Percentiles rank a stretch among this genome's conserved stretches.
Conservation (phyloP, 1,140 invertebrate genomes). For the Camponotus floridanus region DNA sequence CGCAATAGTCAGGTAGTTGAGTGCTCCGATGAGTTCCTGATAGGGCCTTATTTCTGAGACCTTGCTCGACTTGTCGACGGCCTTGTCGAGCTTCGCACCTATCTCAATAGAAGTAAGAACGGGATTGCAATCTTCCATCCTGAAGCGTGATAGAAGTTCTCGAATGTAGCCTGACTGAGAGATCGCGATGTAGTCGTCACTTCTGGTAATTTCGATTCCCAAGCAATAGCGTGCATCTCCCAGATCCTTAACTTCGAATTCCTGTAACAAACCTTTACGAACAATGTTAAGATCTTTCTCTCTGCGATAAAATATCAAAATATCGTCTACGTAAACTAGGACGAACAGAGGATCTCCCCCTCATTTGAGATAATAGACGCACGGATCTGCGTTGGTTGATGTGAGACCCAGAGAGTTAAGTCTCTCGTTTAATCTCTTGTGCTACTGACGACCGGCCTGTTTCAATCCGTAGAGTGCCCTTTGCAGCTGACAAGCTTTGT, state of each 20-base stretch:
- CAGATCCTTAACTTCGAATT: conserved; percentile 25
- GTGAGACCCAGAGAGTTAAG: neutral
- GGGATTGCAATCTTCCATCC: conserved; percentile 24
- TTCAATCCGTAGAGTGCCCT: neutral
- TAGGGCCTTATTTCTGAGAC: neutral
- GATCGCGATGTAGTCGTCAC: neutral
- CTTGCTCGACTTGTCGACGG: neutral
- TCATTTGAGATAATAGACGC: neutral
- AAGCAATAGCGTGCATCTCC: neutral
- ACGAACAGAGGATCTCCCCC: neutral
- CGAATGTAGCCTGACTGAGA: conserved; percentile 5
- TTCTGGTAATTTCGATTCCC: neutral
- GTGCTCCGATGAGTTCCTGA: conserved; percentile 23
- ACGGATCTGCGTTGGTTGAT: neutral
- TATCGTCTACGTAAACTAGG: neutral
- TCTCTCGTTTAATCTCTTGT: neutral
- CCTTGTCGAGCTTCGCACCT: neutral
- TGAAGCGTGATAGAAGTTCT: conserved; percentile 10
- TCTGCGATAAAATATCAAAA: neutral
- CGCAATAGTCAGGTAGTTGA: no score
- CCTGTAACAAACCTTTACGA: neutral
- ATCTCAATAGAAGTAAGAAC: neutral
- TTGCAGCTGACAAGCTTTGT: neutral
- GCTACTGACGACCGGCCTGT: conserved; percentile 11
- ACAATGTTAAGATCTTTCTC: neutral